Base-by-base conservation (phyloP, 1,140 invertebrate genomes). In the Muscidifurax raptorellus region DNA sequence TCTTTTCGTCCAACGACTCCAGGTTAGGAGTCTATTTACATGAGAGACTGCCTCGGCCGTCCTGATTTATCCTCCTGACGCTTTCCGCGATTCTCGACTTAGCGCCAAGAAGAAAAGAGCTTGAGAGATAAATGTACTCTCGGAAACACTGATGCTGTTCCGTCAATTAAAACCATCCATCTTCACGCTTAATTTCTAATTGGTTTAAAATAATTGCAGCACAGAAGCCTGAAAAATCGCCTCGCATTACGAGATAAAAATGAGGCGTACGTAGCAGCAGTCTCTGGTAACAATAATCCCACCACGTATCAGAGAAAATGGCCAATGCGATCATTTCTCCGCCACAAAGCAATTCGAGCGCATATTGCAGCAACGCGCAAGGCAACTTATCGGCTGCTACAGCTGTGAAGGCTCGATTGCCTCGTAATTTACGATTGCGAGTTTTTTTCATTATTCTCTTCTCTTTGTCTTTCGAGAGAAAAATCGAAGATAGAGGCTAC, bases 21-120 rank as follows among this genome's bases (percentile, higher is more conserved):
- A 79, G 77, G 30, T 67, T 36, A 36, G 66, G 47, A 84, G 82
- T 74, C 82, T 71, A 84, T 84, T 84, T 79, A 84, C 75, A 84
- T 84, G 82, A 84, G 71, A 59, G 59, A 84, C 66, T 84, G 82
- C 28, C 75, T 74, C 67, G 28, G 32, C 44, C 22, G 30, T 28
- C 30, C 40, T 84, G 82, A 84, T 84, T 84, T 84, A 84, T 84
- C 28, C 27, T 36, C 22, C 32, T 44, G 44, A 79, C 44, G 77
- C 75, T 40, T 44, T n/a, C 25, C 75, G 64, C 36, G 59, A 83
- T 84, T 79, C 77, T 79, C 59, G 30, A 79, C 67, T 79, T 67
- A 18, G 77, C 77, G 32, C 22, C n/a, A 36, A 44, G 72, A 75
- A 75, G n/a, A 27, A 25, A 9, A 69, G 66, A 74, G 32, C 52